phyloP scores from a whole-genome alignment of 2,113 vertebrate genomes.

The Chaetodon trifascialis region DNA sequence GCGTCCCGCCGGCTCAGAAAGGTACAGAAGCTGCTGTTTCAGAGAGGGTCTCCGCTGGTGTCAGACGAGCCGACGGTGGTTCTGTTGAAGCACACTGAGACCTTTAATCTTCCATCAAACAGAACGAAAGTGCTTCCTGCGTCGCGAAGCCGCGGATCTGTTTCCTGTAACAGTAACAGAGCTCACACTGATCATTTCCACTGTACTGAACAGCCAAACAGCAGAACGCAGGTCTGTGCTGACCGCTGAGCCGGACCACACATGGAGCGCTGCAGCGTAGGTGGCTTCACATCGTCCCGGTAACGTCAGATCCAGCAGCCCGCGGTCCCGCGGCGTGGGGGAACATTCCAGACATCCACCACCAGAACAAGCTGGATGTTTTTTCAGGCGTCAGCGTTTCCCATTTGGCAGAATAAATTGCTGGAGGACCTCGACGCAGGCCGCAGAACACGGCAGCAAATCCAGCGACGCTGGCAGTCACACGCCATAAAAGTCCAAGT shows the following conservation, averaged over 20 bases:
- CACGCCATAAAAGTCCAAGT: neutral
- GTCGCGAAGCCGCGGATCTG: too few species aligned
- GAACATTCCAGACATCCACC: neutral
- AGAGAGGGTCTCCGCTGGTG: too few species aligned
- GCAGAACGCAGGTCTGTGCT: too few species aligned
- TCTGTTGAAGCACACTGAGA: neutral
- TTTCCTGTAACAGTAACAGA: neutral
- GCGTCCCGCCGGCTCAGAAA: too few species aligned
- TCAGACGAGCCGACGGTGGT: too few species aligned
- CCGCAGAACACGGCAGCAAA: neutral
- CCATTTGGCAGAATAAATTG: neutral
- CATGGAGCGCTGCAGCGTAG: neutral
- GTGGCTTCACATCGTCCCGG: neutral
- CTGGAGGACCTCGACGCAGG: neutral
- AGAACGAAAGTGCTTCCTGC: neutral
- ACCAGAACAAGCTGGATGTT: neutral
- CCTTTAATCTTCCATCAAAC: neutral
- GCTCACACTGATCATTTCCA: neutral
- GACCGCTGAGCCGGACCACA: conserved; percentile 24
- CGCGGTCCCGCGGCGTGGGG: neutral
- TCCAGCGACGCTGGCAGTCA: neutral
- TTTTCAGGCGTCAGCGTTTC: neutral
- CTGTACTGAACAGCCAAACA: neutral
- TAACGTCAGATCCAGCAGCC: neutral
- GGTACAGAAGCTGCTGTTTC: too few species aligned